Conservation (phyloP, 1,140 invertebrate species). For the Tetragonula clypearis region DNA sequence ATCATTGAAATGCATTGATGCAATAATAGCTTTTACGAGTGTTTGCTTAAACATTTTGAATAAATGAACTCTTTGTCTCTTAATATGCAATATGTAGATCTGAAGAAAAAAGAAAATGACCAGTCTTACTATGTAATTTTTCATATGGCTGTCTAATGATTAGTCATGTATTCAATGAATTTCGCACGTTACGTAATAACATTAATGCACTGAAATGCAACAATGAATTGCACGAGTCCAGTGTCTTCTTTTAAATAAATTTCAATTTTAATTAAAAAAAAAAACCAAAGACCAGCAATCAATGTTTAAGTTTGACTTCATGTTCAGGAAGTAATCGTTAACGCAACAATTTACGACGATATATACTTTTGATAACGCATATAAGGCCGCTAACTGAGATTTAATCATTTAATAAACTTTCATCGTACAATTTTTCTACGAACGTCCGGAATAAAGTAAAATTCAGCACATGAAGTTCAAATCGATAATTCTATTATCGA, state of each 20-base stretch:
- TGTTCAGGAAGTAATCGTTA: conserved; percentile 17
- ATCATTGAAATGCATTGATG: neutral
- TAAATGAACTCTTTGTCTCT: neutral
- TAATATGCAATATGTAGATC: too few species aligned
- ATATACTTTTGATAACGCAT: neutral
- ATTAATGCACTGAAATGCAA: neutral
- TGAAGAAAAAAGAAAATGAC: neutral
- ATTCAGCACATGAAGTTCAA: neutral
- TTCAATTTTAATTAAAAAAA: too few species aligned
- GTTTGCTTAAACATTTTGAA: neutral
- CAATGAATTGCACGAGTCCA: too few species aligned
- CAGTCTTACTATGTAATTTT: neutral
- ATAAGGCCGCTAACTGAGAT: too few species aligned
- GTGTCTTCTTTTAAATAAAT: too few species aligned
- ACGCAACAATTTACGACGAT: neutral
- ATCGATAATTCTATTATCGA: neutral
- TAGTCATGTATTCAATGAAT: neutral
- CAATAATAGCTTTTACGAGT: neutral
- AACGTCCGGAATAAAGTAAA: neutral
- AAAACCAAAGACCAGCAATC: too few species aligned
- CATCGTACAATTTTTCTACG: neutral
- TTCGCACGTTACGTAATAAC: neutral
- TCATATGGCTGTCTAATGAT: neutral
- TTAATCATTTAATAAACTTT: neutral
- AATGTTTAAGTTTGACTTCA: too few species aligned